These are phyloP conservation scores for Diacarnus erythraeanus DNA, from an alignment of 37 sponge, comb jelly and placozoan genomes.

Conservation along the genomic window DNA sequence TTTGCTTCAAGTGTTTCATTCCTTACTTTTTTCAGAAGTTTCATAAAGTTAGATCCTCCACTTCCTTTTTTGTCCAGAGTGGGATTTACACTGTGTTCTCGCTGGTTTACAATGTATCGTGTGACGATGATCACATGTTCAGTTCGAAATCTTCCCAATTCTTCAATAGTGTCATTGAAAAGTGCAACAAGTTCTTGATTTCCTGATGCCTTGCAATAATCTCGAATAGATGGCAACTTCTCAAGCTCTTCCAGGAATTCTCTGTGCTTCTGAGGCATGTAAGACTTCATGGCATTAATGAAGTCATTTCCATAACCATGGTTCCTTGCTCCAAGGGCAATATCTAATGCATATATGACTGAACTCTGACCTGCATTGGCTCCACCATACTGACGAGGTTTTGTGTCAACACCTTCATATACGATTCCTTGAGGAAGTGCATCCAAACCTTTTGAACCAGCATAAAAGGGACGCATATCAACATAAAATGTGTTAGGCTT, in stretches of 20 bases:
- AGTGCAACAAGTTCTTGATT: neutral
- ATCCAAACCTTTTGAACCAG: slow-evolving; percentile 63
- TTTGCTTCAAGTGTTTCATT: slow-evolving; percentile 26
- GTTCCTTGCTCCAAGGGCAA: slow-evolving; percentile 49
- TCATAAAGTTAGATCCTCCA: slow-evolving; percentile 71
- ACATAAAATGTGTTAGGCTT: slow-evolving; percentile 58
- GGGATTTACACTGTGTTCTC: slow-evolving; percentile 23
- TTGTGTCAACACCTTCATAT: slow-evolving; percentile 68
- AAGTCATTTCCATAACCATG: slow-evolving; percentile 28
- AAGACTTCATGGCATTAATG: slow-evolving; percentile 31
- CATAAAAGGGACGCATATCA: slow-evolving; percentile 59
- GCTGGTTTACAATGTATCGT: slow-evolving; percentile 64
- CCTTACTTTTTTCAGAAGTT: slow-evolving; percentile 54
- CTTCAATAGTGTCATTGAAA: slow-evolving; percentile 54
- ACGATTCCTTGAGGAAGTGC: slow-evolving; percentile 71
- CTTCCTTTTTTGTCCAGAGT: slow-evolving; percentile 62
- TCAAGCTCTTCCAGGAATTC: slow-evolving; percentile 43
- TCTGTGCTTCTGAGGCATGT: slow-evolving; percentile 74
- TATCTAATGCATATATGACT: slow-evolving; percentile 53
- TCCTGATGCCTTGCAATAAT: slow-evolving; percentile 31
- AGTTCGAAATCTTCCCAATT: slow-evolving; percentile 42
- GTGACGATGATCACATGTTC: slow-evolving; percentile 67
- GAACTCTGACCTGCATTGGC: slow-evolving; percentile 80
- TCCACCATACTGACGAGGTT: slow-evolving; percentile 48
- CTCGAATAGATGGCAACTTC: slow-evolving; percentile 38